Conservation (phyloP, 2,113 vertebrate genomes). For the Chiloscyllium plagiosum region DNA sequence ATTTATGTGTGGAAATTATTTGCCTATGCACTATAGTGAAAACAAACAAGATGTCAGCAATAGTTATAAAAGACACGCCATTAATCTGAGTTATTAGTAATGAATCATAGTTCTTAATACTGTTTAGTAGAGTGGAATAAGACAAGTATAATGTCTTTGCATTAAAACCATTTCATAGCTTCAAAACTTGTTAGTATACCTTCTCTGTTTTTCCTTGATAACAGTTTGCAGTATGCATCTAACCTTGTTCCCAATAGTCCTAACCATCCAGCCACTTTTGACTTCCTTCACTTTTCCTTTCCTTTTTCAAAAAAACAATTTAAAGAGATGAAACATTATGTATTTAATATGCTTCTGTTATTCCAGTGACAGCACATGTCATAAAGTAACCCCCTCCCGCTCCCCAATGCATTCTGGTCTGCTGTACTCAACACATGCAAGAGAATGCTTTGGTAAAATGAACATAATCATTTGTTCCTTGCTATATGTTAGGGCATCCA, state of each 20-base stretch:
- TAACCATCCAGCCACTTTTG: neutral
- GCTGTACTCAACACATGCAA: neutral
- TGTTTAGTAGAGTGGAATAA: slow-evolving; percentile 48
- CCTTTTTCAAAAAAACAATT: neutral
- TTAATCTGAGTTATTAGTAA: slow-evolving; percentile 27
- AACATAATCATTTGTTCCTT: neutral
- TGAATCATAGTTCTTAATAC: slow-evolving; percentile 33
- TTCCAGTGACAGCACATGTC: neutral
- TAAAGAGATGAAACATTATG: slow-evolving; percentile 3
- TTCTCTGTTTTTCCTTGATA: slow-evolving; percentile 45
- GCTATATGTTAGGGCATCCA: neutral
- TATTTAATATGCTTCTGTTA: neutral
- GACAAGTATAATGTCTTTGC: slow-evolving; percentile 45
- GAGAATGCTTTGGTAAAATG: neutral
- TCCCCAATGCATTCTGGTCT: neutral
- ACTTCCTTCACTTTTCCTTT: neutral
- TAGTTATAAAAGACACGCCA: neutral
- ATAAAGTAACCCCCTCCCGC: neutral
- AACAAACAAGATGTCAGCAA: slow-evolving; percentile 29
- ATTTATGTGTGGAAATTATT: neutral
- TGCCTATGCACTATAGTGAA: neutral
- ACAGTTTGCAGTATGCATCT: slow-evolving; percentile 43
- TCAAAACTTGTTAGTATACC: slow-evolving; percentile 37
- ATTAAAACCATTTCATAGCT: slow-evolving; percentile 41
- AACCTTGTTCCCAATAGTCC: slow-evolving; percentile 40